These are phyloP conservation scores for Thomomys bottae DNA, from an alignment of 2,113 vertebrate species.

Conservation along the genomic window DNA sequence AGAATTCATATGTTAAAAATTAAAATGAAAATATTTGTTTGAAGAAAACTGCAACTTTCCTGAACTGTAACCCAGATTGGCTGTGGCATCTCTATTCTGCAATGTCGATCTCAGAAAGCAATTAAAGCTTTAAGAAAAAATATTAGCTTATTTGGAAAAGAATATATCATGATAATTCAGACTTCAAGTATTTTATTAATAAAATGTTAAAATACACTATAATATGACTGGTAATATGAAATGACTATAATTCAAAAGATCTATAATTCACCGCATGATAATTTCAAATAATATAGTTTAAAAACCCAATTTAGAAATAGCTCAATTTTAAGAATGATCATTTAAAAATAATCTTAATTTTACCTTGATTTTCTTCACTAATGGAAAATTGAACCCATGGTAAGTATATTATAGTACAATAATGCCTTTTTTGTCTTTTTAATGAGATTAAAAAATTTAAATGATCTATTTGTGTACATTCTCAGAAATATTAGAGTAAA, in stretches of 20 bases:
- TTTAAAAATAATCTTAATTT: slow-evolving; percentile 55
- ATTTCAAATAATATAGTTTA: slow-evolving; percentile 55
- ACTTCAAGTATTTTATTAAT: slow-evolving; percentile 33
- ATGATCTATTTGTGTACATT: neutral
- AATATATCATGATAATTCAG: slow-evolving; percentile 20
- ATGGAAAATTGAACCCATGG: slow-evolving; percentile 37
- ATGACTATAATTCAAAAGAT: slow-evolving; percentile 23
- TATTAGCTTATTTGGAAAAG: slow-evolving; percentile 45
- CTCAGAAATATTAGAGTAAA: neutral
- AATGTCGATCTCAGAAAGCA: slow-evolving; percentile 11
- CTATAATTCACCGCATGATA: slow-evolving; percentile 19
- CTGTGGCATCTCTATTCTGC: neutral
- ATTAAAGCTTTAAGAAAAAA: slow-evolving; percentile 43
- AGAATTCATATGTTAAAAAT: slow-evolving; percentile 39
- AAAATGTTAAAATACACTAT: slow-evolving; percentile 34
- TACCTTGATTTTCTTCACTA: slow-evolving; percentile 25
- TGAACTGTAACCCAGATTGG: slow-evolving; percentile 15
- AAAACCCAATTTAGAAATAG: neutral
- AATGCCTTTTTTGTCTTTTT: slow-evolving; percentile 42
- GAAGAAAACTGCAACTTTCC: neutral
- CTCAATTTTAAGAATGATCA: slow-evolving; percentile 28
- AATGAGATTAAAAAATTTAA: slow-evolving; percentile 49
- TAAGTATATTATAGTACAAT: slow-evolving; percentile 1
- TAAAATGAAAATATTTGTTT: slow-evolving; percentile 50
- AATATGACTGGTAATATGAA: slow-evolving; percentile 14